Percentiles rank a stretch among this genome's conserved stretches.
phyloP scores from a whole-genome alignment of 2,888 invertebrate genomes.

The Argyra leucocephala region DNA sequence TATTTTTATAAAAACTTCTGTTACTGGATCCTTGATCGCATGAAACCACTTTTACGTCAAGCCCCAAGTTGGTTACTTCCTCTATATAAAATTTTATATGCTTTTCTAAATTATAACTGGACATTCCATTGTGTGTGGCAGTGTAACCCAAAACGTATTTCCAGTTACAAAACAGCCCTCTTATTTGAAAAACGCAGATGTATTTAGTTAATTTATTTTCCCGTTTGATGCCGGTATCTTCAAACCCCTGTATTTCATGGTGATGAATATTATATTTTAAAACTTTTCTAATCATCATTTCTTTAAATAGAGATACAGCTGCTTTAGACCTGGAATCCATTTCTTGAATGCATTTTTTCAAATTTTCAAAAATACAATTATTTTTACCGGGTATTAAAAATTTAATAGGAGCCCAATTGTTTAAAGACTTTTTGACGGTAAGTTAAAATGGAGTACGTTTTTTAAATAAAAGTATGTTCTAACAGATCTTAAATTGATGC shows the following conservation, averaged over 20 bases:
- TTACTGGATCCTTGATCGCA: slow-evolving; percentile 16
- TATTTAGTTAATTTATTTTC: slow-evolving; percentile 13
- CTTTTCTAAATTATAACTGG: not conserved
- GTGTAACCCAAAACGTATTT: slow-evolving; percentile 15
- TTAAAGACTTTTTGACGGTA: slow-evolving; percentile 15
- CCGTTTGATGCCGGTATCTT: slow-evolving; percentile 13
- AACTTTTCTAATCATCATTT: slow-evolving; percentile 15
- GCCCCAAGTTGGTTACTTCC: not conserved
- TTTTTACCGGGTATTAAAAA: slow-evolving; percentile 15
- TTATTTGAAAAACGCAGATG: not conserved
- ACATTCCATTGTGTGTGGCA: slow-evolving; percentile 4
- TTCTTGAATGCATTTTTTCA: slow-evolving; percentile 10
- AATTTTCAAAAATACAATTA: slow-evolving; percentile 9
- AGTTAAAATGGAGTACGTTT: slow-evolving; percentile 16
- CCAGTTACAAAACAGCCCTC: slow-evolving; percentile 13
- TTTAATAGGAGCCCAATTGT: slow-evolving; percentile 16
- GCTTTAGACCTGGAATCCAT: slow-evolving; percentile 15
- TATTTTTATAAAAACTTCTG: slow-evolving; percentile 1
- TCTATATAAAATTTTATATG: no score
- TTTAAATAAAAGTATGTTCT: no score
- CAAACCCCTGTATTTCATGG: slow-evolving; percentile 17
- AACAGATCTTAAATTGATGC: no score
- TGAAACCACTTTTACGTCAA: slow-evolving; percentile 13
- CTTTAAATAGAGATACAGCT: slow-evolving; percentile 16
- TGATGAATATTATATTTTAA: slow-evolving; percentile 15